phyloP scores from a whole-genome alignment of 2,113 vertebrate species.

The Mormyrus lacerda region DNA sequence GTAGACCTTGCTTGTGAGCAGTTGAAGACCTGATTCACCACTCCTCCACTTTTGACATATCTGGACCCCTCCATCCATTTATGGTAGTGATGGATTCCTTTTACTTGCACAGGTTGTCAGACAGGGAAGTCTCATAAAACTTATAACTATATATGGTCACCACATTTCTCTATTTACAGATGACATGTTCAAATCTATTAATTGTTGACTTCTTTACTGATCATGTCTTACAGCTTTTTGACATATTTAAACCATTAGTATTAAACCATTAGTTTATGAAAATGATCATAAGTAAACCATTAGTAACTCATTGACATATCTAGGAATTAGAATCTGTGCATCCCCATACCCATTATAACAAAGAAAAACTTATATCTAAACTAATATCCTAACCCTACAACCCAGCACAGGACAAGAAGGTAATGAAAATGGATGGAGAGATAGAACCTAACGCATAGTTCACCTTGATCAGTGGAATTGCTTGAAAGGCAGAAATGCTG shows the following conservation, averaged over 20 bases:
- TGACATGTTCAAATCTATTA: background rate
- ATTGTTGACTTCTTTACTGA: background rate
- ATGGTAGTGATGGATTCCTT: background rate
- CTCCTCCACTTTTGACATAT: background rate
- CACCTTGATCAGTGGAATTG: background rate
- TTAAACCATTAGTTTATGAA: too few relatives aligned
- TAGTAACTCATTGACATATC: background rate
- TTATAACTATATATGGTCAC: background rate
- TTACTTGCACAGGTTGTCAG: background rate
- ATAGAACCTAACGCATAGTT: background rate
- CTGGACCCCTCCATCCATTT: background rate
- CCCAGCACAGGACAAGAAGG: background rate
- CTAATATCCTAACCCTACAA: background rate
- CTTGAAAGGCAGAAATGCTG: background rate
- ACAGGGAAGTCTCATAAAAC: background rate
- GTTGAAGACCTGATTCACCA: background rate
- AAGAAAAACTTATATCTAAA: too few relatives aligned
- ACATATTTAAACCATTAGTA: background rate
- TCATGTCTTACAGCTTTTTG: background rate
- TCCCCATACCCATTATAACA: background rate
- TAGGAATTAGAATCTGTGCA: background rate
- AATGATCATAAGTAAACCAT: too few relatives aligned
- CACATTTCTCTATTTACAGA: background rate
- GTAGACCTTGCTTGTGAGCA: background rate
- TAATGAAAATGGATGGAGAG: background rate